Evolutionary conservation across 2,888 invertebrate species (phyloP), one percentile per base, ranked within the genome.

Genomic region (Crematogaster levior): DNA sequence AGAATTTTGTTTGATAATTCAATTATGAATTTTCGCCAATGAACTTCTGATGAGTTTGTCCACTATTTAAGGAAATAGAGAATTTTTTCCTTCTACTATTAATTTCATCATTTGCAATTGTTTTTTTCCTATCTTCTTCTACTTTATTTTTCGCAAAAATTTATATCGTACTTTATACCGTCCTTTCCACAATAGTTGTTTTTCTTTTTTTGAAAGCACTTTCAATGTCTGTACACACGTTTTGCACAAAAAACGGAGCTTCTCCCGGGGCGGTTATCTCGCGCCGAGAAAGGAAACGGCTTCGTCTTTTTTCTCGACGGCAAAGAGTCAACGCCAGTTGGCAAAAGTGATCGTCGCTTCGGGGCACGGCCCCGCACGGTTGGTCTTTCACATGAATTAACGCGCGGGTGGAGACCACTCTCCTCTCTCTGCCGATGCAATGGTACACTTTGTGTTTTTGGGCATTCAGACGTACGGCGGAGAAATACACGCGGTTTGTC

Each of bases 361-460:
- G 24, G 83, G 63, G 65, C 66, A 60, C 77, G 79, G 80, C 37
- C n/a, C n/a, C 56, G 48, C 58, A 60, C 58, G 48, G 65, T 5
- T 65, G 84, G 82, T 86, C 91, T 92, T 92, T 92, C 91, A 91
- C 86, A 85, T 87, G 89, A 89, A 91, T 91, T 89, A 88, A 83
- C 87, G 82, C 86, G 82, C 73, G 63, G 73, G 66, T 24, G 77
- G 68, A 68, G 43, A 68, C 77, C 68, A 34, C 84, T 70, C 75
- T 75, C n/a, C n/a, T 60, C 53, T 75, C 51, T 74, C 24, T 46
- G 51, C 60, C 77, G 82, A 70, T 86, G 86, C 83, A 82, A 24
- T 24, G 53, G 90, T 90, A 89, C 88, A 91, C 91, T 93, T 91
- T 89, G 87, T 92, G 91, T 93, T 93, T 93, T 91, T 91, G 91